Percentiles rank a stretch among this genome's conserved stretches.
Conservation (phyloP, 2,888 invertebrate species). For the Netelia fuscicornis region DNA sequence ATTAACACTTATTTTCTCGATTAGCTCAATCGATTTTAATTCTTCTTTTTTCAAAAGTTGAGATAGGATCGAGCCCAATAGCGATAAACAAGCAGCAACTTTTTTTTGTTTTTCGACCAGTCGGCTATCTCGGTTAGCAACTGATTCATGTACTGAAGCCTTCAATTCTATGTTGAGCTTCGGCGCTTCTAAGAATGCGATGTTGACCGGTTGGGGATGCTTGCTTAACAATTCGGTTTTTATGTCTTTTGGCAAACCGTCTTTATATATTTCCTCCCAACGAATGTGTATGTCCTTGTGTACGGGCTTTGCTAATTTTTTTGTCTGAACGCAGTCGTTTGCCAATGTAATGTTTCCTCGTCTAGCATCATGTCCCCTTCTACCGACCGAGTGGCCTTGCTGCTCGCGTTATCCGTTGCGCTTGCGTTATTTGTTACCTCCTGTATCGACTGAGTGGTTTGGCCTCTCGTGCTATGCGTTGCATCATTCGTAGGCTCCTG, state of each 20-base stretch:
- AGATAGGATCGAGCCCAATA: too few relatives aligned
- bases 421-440: conserved; percentile 29
- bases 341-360: conserved; percentile 15
- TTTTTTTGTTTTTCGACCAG: too few relatives aligned
- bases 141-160: too few relatives aligned
- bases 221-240: conserved; percentile 15
- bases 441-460: conserved; percentile 21
- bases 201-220: conserved; percentile 43
- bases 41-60: too few relatives aligned
- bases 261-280: conserved; percentile 21
- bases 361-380: conserved; percentile 8
- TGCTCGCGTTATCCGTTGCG: conserved; percentile 33
- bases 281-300: conserved; percentile 25
- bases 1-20: too few relatives aligned
- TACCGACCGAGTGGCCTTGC: conserved; percentile 27
- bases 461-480: conserved; percentile 24
- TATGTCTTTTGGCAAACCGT: conserved; percentile 22
- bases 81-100: too few relatives aligned
- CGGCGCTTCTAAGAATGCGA: conserved; percentile 46
- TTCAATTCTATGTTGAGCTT: too few relatives aligned
- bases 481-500: conserved; percentile 6
- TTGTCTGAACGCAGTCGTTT: conserved; percentile 29
- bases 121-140: too few relatives aligned
- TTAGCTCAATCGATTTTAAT: too few relatives aligned
- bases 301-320: conserved; percentile 22